These are phyloP conservation scores for Sinocyclocheilus maitianheensis DNA, from an alignment of 2,113 vertebrate genomes.

Conservation along the genomic window DNA sequence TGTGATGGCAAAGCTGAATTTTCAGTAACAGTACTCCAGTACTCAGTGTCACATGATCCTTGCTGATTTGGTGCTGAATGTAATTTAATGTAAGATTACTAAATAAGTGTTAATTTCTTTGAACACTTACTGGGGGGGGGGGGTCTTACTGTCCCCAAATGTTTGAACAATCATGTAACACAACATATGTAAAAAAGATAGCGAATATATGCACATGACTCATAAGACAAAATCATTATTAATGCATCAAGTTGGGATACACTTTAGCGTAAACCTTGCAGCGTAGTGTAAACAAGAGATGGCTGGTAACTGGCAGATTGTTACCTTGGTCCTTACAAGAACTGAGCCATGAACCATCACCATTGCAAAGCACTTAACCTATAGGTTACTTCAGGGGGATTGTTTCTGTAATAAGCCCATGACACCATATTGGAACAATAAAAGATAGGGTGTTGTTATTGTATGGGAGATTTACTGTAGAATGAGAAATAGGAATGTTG, in stretches of 20 bases:
- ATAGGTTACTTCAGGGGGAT: background rate
- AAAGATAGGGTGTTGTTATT: background rate
- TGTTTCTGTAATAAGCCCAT: background rate
- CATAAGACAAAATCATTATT: background rate
- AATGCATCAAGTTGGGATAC: background rate
- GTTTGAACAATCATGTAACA: background rate
- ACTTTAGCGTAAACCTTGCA: background rate
- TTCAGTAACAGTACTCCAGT: background rate
- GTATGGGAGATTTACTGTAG: background rate
- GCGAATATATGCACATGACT: background rate
- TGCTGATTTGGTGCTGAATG: background rate
- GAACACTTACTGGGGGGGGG: no score
- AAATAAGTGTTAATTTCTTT: background rate
- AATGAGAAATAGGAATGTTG: conserved; percentile 33
- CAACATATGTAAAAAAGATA: background rate
- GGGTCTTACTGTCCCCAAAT: background rate
- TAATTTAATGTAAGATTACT: background rate
- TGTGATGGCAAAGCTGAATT: background rate
- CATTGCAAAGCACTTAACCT: background rate
- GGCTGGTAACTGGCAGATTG: background rate
- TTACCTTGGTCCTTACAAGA: background rate
- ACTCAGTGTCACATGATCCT: background rate
- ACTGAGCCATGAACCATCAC: conserved; percentile 7
- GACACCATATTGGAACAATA: background rate
- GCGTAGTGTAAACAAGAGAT: background rate